These are phyloP conservation scores for Anser brachyrhynchus DNA, from an alignment of 2,113 vertebrate species.

Conservation along the genomic window DNA sequence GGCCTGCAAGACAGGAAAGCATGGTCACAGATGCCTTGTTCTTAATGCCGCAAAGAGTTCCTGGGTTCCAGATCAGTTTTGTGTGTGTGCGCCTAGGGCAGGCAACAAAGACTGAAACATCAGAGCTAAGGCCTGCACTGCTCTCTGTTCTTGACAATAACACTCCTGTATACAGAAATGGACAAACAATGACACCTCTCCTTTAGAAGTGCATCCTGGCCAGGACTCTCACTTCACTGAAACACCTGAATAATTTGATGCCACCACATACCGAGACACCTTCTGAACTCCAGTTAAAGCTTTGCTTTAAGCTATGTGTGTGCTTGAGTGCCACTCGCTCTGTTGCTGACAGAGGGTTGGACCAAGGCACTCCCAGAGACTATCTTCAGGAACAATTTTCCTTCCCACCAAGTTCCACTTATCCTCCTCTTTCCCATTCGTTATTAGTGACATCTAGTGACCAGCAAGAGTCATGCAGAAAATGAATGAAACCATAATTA, in stretches of 20 bases:
- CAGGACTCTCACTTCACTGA: not conserved
- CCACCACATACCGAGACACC: not conserved
- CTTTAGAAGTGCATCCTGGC: not conserved
- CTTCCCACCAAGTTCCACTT: not conserved
- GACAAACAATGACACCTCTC: not conserved
- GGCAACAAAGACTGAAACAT: not conserved
- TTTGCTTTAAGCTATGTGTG: not conserved
- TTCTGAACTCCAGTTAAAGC: not conserved
- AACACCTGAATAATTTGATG: not conserved
- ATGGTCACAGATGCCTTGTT: not conserved
- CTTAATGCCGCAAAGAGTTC: not conserved
- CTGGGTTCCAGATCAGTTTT: not conserved
- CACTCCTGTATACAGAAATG: not conserved
- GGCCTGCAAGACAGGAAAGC: not conserved
- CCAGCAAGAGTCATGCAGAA: not conserved
- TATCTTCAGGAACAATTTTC: not conserved
- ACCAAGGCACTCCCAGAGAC: not conserved
- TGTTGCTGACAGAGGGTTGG: not conserved
- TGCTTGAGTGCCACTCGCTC: not conserved
- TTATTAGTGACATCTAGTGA: conserved; percentile 60
- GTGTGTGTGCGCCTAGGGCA: too few relatives aligned
- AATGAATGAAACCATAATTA: not conserved
- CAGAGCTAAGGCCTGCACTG: too few relatives aligned
- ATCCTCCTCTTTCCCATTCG: not conserved
- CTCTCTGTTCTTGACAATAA: not conserved